Evolutionary conservation across 2,113 vertebrate genomes (phyloP), one percentile per base, ranked within the genome.

Genomic region (Litocranius walleri): DNA sequence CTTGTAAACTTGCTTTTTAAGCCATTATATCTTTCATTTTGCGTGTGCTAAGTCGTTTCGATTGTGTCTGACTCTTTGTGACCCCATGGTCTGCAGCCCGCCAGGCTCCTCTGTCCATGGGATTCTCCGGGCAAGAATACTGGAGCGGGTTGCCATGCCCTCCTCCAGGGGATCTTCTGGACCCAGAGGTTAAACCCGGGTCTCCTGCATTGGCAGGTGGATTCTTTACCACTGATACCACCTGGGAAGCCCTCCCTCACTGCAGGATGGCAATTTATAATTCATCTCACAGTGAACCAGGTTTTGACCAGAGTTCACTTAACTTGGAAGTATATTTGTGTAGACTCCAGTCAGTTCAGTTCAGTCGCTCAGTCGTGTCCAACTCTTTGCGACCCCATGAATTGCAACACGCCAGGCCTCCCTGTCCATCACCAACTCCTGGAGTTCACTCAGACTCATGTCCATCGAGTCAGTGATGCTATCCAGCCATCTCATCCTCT

Each of bases 11-110:
- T 19, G 14, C 30, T 71, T 78, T 89, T 84, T 83, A 25, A 17
- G 29, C 33, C 5, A 1, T 12, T 50, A 0, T 25, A 11, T 89
- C 21, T 11, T 8, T 59, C 48, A 4, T 23, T 14, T 23, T 14
- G 71, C 3, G 3, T 43, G 36, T 48, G 45, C 21, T 25, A 25
- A 13, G 36, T 74, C 36, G 27, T 23, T 27, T 43, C 1, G 0
- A 1, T 27, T 0, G 71, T 77, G 71, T 77, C 71, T 14, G 36
- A 40, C 71, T 77, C 23, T 40, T 11, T 43, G 23, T 7, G 5
- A 14, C 21, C 2, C 36, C 2, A 0, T 36, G 36, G 71, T 27
- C 36, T 13, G 36, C 3, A 0, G 67, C 19, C 64, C 2, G 2
- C 64, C 64, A 71, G 71, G 71, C 71, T 3, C 36, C 71, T 43